Evolutionary conservation across 2,888 invertebrate genomes (phyloP), one percentile per base, ranked within the genome.

Genomic region (Plebejus melissa): DNA sequence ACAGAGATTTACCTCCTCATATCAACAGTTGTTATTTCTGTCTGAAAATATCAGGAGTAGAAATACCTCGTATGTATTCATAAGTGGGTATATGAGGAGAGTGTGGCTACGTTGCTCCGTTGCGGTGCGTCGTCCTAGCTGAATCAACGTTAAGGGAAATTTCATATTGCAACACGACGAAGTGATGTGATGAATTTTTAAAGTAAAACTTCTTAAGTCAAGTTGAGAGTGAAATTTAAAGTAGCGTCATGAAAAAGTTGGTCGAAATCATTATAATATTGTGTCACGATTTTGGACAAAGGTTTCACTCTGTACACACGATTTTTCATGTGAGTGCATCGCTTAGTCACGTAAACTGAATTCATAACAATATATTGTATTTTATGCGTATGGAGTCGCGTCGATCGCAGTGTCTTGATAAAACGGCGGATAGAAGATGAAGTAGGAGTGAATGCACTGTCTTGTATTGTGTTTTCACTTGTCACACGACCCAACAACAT

Each of bases 11-110:
- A 65, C 65, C 65, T 65, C 13, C 28, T 65, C 65, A 65, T 65
- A 65, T 65, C 65, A 65, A 65, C 65, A 65, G 32, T 65, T 65
- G 65, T 65, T 65, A 65, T 65, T 32, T 65, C 4, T 65, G 65
- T 1, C 4, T 4, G 65, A 65, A 65, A 65, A 65, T 65, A 65
- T 32, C 65, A 32, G 65, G 11, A 65, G 13, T 65, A 3, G 65
- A 13, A 36, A 65, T 65, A 36, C 13, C 65, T 65, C 65, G 13
- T 65, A 32, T 13, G 65, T 65, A 65, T 65, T 65, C 65, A 65
- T 65, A 65, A 32, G 65, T 65, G 13, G 16, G 32, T 65, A 65
- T 65, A 36, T 11, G 28, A 60, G 9, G 60, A 28, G 9, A 28
- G 6, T 11, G 28, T 11, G 22, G 22, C 54, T 16, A 54, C 54